These are phyloP conservation scores for Phrynocephalus versicolor DNA, from an alignment of 2,113 vertebrate species.

Conservation along the genomic window DNA sequence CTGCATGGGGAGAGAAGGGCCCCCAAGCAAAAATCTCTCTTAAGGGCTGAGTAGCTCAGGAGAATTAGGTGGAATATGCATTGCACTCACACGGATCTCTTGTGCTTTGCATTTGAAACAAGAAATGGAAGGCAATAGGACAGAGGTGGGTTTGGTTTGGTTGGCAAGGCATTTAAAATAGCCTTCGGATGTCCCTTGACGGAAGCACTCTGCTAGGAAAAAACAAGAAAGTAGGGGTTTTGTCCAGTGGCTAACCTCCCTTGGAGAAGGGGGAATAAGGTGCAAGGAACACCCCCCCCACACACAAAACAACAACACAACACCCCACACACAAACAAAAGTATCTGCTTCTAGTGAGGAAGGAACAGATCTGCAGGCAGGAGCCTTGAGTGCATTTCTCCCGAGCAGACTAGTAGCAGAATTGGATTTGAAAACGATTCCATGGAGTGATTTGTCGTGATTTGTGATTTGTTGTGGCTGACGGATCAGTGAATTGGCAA, in stretches of 20 bases:
- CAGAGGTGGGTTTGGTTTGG: neutral
- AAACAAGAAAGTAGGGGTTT: too few relatives aligned
- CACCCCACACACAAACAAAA: neutral
- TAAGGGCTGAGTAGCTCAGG: neutral
- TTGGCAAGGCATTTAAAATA: neutral
- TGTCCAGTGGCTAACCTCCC: neutral
- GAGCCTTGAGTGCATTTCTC: neutral
- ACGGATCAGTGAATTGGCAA: too few relatives aligned
- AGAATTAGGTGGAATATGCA: neutral
- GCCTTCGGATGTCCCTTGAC: neutral
- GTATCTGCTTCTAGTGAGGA: neutral
- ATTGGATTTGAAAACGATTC: neutral
- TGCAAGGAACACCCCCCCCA: too few relatives aligned
- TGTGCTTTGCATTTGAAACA: rapidly evolving
- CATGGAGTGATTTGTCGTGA: neutral
- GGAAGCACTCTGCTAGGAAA: too few relatives aligned
- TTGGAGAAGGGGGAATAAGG: too few relatives aligned
- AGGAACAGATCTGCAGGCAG: too few relatives aligned
- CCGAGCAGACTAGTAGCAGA: neutral
- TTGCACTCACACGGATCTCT: too few relatives aligned
- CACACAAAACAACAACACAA: too few relatives aligned
- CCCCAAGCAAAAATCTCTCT: neutral
- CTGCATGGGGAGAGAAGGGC: neutral
- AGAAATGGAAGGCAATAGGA: neutral
- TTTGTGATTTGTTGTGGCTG: too few relatives aligned